Percentiles rank a stretch among this genome's conserved stretches.
phyloP scores from a whole-genome alignment of 2,113 vertebrate species.

The Narcine bancroftii region DNA sequence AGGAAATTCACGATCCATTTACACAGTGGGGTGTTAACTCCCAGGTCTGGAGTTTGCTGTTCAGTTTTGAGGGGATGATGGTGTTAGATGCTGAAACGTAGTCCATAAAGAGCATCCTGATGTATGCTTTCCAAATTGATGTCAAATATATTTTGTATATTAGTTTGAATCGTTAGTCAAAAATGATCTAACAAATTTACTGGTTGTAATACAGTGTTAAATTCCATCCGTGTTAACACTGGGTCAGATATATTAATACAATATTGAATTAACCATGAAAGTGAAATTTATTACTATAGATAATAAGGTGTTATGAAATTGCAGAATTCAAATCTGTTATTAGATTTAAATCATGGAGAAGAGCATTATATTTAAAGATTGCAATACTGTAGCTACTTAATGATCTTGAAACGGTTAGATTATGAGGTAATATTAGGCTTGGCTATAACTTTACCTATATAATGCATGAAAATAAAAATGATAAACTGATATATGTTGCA shows the following conservation, averaged over 20 bases:
- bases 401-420: background rate
- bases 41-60: no score
- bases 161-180: background rate
- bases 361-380: background rate
- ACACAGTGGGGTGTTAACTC: no score
- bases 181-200: background rate
- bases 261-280: background rate
- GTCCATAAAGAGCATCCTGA: no score
- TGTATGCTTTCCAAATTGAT: background rate
- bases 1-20: no score
- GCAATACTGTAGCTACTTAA: background rate
- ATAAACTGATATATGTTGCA: background rate
- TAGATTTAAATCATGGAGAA: background rate
- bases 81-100: no score
- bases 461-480: background rate
- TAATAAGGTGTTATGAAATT: background rate
- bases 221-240: background rate
- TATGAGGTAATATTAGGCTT: background rate
- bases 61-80: no score
- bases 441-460: background rate
- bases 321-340: slow-evolving; percentile 16
- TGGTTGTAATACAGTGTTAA: background rate
- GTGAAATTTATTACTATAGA: background rate
- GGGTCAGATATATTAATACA: background rate
- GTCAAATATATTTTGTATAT: background rate